phyloP scores from a whole-genome alignment of 1,140 invertebrate species.

The Zaprionus ornatus region DNA sequence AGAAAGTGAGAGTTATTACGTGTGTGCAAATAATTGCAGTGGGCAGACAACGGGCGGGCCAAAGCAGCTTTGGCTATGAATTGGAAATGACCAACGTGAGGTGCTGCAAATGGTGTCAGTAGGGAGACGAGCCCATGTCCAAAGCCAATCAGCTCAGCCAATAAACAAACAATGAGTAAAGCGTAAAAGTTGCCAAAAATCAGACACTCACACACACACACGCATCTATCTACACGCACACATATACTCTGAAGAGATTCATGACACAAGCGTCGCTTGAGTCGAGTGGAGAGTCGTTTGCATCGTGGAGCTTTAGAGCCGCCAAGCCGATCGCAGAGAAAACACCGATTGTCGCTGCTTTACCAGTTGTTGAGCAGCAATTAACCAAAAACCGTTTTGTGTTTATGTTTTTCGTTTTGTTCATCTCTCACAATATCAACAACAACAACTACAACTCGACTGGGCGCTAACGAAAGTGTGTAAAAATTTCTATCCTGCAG shows the following conservation, averaged over 20 bases:
- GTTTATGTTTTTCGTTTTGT: slow-evolving; percentile 14
- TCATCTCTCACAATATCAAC: not conserved
- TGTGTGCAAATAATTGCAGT: slow-evolving; percentile 65
- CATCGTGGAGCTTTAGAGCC: slow-evolving; percentile 36
- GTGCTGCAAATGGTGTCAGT: slow-evolving; percentile 43
- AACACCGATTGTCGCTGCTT: slow-evolving; percentile 43
- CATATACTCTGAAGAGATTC: not conserved
- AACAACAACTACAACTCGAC: slow-evolving; percentile 12
- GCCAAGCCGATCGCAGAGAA: slow-evolving; percentile 49
- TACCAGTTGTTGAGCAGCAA: slow-evolving; percentile 48
- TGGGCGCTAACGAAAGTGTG: slow-evolving; percentile 28
- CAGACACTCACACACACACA: not conserved
- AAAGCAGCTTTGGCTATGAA: slow-evolving; percentile 26
- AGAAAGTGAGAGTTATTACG: slow-evolving; percentile 80
- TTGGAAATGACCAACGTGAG: not conserved
- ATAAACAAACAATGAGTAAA: slow-evolving; percentile 48
- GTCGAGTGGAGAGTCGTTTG: slow-evolving; percentile 28
- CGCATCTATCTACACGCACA: not conserved
- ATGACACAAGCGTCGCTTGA: slow-evolving; percentile 5
- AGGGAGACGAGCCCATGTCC: slow-evolving; percentile 33
- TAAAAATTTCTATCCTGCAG: slow-evolving; percentile 57
- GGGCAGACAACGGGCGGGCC: slow-evolving; percentile 2
- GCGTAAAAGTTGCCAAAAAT: slow-evolving; percentile 60
- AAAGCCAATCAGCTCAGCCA: slow-evolving; percentile 47
- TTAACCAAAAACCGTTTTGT: slow-evolving; percentile 38